phyloP scores from a whole-genome alignment of 53 echinoderm and acorn worm genomes.

The Echinarachnius parma region DNA sequence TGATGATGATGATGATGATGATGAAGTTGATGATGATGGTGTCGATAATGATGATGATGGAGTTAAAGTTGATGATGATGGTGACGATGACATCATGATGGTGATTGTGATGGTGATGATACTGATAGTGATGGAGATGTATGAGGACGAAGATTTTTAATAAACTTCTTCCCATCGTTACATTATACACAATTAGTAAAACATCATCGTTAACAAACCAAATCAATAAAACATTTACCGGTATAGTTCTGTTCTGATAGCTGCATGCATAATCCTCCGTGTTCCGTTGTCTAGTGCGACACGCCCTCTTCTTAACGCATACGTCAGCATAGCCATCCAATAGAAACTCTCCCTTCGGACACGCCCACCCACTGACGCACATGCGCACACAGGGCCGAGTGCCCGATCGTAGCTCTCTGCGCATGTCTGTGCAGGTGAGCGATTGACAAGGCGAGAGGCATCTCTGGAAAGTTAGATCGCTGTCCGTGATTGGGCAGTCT shows the following conservation, averaged over 20 bases:
- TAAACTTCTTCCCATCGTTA: no score
- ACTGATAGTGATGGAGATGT: no score
- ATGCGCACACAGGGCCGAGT: constrained; percentile 37
- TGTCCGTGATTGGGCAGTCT: constrained; percentile 34
- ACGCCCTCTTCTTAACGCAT: constrained; percentile 30
- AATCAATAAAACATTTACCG: no score
- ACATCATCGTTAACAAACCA: no score
- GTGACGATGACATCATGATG: no score
- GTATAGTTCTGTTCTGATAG: background rate
- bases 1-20: no score
- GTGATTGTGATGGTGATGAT: no score
- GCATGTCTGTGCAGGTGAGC: constrained; percentile 18
- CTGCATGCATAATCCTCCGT: constrained; percentile 4
- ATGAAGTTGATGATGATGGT: no score
- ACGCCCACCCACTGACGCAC: constrained; percentile 48
- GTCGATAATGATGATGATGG: no score
- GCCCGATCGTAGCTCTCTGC: constrained; percentile 6
- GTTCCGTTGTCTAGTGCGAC: background rate
- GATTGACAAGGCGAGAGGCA: constrained; percentile 29
- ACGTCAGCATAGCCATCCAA: constrained; percentile 33
- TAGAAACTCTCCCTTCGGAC: constrained; percentile 20
- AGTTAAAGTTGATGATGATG: no score
- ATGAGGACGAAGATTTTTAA: no score
- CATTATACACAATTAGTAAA: no score
- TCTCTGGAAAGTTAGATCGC: constrained; percentile 2